Percentiles rank a stretch among this genome's conserved stretches.
These are phyloP conservation scores for Amblyornis subalaris DNA, from an alignment of 2,113 vertebrate species.

Conservation along the genomic window DNA sequence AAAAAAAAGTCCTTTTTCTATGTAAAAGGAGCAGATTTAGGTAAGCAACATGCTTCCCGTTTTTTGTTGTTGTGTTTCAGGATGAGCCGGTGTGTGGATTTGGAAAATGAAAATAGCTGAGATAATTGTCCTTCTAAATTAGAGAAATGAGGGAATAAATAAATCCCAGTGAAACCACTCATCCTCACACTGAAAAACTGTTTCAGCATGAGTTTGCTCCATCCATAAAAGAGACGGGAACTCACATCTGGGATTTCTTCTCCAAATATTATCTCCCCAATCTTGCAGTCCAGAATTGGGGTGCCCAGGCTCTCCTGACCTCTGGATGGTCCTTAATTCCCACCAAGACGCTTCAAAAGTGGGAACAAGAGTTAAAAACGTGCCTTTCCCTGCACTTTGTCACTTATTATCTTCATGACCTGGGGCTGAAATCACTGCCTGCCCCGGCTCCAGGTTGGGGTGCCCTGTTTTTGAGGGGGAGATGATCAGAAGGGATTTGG, in stretches of 20 bases:
- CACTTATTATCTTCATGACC: neutral
- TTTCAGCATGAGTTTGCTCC: neutral
- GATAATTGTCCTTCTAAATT: neutral
- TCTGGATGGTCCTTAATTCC: neutral
- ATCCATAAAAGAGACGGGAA: neutral
- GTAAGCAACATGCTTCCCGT: rapidly evolving
- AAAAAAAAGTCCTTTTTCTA: neutral
- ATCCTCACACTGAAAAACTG: neutral
- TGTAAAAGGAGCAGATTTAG: neutral
- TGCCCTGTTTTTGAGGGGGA: neutral
- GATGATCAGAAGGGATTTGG: neutral
- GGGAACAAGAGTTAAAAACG: neutral
- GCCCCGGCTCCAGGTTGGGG: neutral
- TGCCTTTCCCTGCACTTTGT: neutral
- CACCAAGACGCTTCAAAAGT: rapidly evolving
- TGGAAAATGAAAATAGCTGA: neutral
- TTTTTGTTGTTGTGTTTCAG: neutral
- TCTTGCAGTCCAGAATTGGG: neutral
- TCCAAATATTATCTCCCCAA: rapidly evolving
- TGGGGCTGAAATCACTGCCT: neutral
- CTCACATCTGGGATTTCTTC: neutral
- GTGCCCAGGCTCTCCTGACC: neutral
- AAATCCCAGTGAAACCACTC: neutral
- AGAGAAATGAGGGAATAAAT: neutral
- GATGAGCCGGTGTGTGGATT: neutral